phyloP scores from a whole-genome alignment of 1,140 invertebrate species.

The Eurosta solidaginis region DNA sequence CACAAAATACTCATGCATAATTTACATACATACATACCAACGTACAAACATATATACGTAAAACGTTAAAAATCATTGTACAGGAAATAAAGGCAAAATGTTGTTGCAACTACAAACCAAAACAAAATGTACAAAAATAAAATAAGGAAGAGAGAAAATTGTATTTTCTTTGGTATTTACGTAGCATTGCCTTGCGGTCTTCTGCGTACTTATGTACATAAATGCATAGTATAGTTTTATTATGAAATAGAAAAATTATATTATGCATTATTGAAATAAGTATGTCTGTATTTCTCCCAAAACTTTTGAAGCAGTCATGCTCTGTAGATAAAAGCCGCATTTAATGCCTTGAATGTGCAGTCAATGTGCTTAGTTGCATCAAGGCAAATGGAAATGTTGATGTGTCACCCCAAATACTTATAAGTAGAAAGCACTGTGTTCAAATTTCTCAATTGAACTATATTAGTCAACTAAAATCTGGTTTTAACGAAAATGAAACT shows the following conservation, averaged over 20 bases:
- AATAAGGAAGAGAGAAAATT: background rate
- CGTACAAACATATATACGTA: background rate
- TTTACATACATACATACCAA: background rate
- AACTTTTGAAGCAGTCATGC: background rate
- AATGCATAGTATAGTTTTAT: background rate
- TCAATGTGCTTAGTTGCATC: background rate
- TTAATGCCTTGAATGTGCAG: background rate
- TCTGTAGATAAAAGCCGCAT: background rate
- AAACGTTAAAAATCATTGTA: background rate
- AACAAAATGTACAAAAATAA: slow-evolving; percentile 1
- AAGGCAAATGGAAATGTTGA: slow-evolving; percentile 7
- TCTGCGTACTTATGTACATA: too few species aligned
- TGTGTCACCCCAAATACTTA: background rate
- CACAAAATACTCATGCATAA: background rate
- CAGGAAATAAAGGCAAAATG: background rate
- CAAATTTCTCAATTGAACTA: too few species aligned
- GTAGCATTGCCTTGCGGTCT: background rate
- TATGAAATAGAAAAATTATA: background rate
- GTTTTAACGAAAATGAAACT: too few species aligned
- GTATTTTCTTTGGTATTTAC: background rate
- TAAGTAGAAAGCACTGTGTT: background rate
- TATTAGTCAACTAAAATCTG: too few species aligned
- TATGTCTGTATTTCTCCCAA: background rate
- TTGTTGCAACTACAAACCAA: background rate
- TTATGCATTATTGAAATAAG: background rate